Evolutionary conservation across 2,888 invertebrate species (phyloP).

Genomic region (Dolomedes plantarius): DNA sequence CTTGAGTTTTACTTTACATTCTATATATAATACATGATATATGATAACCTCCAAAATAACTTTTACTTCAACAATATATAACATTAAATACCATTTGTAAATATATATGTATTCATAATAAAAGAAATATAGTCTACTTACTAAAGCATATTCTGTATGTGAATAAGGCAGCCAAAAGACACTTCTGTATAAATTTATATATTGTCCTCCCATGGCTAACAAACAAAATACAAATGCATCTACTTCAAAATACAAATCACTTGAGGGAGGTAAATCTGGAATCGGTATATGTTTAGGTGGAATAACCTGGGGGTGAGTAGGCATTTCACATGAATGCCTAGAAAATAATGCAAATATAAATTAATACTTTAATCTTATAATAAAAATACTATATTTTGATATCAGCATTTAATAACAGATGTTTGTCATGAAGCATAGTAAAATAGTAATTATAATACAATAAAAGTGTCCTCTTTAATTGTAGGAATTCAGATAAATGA

Average conservation of each 20-base stretch:
- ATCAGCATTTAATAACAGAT: too few species aligned
- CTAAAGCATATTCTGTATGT: constrained; percentile 59
- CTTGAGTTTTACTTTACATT: too few species aligned
- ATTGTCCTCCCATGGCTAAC: constrained; percentile 88
- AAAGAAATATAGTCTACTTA: constrained; percentile 17
- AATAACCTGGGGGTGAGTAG: constrained; percentile 46
- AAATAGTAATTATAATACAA: too few species aligned
- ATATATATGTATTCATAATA: too few species aligned
- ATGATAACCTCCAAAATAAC: too few species aligned
- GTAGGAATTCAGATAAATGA: too few species aligned
- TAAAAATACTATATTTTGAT: too few species aligned
- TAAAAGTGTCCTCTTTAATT: too few species aligned
- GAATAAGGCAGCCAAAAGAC: constrained; percentile 98
- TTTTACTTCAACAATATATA: too few species aligned
- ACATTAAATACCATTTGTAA: too few species aligned
- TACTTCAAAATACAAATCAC: constrained; percentile 89
- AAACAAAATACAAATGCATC: constrained; percentile 88
- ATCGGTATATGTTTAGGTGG: constrained; percentile 73
- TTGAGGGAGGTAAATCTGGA: constrained; percentile 81
- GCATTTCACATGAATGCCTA: constrained; percentile 53
- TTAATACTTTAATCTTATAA: not conserved
- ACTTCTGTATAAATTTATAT: constrained; percentile 94
- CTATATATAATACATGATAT: too few species aligned
- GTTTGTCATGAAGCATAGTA: too few species aligned
- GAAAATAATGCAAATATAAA: not conserved